Evolutionary conservation across 2,888 invertebrate genomes (phyloP).

Genomic region (Malthinus flaveolus): DNA sequence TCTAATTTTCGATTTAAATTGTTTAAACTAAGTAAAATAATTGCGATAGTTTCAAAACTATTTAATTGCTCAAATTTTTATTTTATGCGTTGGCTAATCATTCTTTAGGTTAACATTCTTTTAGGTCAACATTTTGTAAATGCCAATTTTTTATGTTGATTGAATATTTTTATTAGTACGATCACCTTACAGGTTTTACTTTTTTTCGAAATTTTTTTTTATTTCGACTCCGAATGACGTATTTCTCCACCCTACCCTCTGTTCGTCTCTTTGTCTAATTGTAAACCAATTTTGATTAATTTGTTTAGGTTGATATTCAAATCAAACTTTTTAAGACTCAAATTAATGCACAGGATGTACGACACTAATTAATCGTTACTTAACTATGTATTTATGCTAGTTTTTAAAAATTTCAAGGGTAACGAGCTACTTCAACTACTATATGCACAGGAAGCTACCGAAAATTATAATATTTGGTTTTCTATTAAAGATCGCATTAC

Average conservation of each 20-base stretch:
- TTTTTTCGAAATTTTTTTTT: conserved; percentile 1
- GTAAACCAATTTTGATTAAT: too few species aligned
- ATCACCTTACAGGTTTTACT: not conserved
- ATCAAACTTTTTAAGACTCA: too few species aligned
- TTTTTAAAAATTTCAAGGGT: too few species aligned
- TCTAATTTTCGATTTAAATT: too few species aligned
- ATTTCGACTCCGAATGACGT: not conserved
- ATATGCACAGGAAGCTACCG: too few species aligned
- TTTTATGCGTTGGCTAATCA: conserved; percentile 4
- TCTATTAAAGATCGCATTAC: too few species aligned
- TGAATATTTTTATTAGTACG: conserved; percentile 1
- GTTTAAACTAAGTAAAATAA: not conserved
- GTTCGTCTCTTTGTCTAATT: not conserved
- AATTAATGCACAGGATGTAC: too few species aligned
- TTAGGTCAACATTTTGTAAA: not conserved
- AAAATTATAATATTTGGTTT: too few species aligned
- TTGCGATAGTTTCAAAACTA: conserved; percentile 1
- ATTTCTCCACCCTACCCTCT: not conserved
- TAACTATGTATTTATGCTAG: too few species aligned
- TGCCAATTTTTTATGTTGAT: not conserved
- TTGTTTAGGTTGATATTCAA: too few species aligned
- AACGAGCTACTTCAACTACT: too few species aligned
- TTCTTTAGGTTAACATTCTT: conserved; percentile 5
- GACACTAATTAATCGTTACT: too few species aligned
- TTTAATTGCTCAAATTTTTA: not conserved